A percentile compares a stretch with the other conserved stretches of the same genome.
These are phyloP conservation scores for Peromyscus polionotus DNA, from an alignment of 2,113 vertebrate species.

Conservation along the genomic window DNA sequence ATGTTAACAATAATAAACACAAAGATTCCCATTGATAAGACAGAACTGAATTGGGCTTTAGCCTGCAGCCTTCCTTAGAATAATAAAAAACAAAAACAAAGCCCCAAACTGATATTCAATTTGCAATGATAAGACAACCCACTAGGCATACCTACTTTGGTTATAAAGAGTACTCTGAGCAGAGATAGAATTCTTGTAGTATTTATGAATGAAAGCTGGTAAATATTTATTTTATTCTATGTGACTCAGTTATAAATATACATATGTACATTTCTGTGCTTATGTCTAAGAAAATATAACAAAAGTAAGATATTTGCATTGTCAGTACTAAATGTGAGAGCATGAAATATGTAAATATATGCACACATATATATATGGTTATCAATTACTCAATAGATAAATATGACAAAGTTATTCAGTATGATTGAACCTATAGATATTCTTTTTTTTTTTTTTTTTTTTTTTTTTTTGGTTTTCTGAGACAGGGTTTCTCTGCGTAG, in stretches of 20 bases:
- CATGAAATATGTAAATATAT: not conserved
- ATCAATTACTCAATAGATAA: not conserved
- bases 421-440: not conserved
- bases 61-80: not conserved
- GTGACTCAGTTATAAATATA: not conserved
- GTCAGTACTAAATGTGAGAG: not conserved
- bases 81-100: not conserved
- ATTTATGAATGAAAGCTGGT: not conserved
- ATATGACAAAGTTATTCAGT: not conserved
- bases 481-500: no score
- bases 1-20: not conserved
- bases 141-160: not conserved
- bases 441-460: not conserved
- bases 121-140: slow-evolving; percentile 40
- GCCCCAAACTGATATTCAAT: slow-evolving; percentile 4
- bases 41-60: not conserved
- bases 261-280: not conserved
- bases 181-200: not conserved
- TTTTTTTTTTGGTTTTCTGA: no score
- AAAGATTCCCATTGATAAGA: not conserved
- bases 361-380: not conserved
- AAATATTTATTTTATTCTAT: not conserved
- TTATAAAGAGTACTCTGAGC: not conserved
- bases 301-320: not conserved
- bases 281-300: not conserved